Percentiles rank a stretch among this genome's conserved stretches.
phyloP scores from a whole-genome alignment of 2,888 invertebrate species.

The Ferdinandea cuprea region DNA sequence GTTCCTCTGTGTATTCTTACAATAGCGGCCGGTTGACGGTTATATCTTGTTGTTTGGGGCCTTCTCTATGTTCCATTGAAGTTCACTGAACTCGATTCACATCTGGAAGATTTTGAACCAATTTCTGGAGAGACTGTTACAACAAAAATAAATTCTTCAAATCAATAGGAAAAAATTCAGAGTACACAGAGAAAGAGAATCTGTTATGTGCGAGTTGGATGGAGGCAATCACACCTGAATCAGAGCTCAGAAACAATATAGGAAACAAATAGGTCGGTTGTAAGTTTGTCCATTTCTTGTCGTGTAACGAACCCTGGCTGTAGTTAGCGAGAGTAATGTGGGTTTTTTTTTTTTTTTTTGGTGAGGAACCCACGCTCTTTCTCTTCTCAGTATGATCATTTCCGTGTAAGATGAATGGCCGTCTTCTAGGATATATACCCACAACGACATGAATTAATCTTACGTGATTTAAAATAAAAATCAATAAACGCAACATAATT shows the following conservation, averaged over 20 bases:
- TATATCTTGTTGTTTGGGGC: conserved; percentile 14
- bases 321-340: conserved; percentile 58
- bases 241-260: not conserved
- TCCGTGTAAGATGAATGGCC: conserved; percentile 33
- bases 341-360: too few species aligned
- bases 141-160: not conserved
- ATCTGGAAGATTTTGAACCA: conserved; percentile 53
- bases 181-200: conserved; percentile 13
- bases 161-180: conserved; percentile 5
- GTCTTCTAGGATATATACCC: not conserved
- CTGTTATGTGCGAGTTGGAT: too few species aligned
- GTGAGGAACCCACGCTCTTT: conserved; percentile 13
- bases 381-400: conserved; percentile 19
- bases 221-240: conserved; percentile 23
- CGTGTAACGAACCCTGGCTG: conserved; percentile 17
- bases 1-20: conserved; percentile 57
- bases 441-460: not conserved
- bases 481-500: too few species aligned
- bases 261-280: not conserved
- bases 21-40: conserved; percentile 49
- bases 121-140: conserved; percentile 31
- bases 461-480: not conserved
- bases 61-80: conserved; percentile 16
- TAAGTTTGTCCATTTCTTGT: not conserved
- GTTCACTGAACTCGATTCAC: conserved; percentile 59